A percentile compares a stretch with the other conserved stretches of the same genome.
Conservation (phyloP, 53 echinoderm and acorn worm genomes). For the Patiria pectinifera region DNA sequence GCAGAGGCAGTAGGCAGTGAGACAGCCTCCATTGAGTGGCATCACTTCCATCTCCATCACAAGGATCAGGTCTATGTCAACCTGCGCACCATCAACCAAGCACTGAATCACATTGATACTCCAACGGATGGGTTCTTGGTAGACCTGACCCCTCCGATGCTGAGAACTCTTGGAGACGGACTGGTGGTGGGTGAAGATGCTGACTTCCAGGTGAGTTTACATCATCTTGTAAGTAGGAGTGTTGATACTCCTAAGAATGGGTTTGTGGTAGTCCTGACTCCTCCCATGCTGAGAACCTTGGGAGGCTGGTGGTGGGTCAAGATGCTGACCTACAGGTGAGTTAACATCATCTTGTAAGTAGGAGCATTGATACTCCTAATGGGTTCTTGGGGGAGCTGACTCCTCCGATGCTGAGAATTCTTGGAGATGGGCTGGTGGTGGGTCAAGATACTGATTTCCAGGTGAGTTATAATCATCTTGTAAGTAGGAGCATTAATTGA, state of each 20-base stretch:
- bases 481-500: no score
- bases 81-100: constrained; percentile 59
- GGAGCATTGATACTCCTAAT: neutral
- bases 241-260: constrained; percentile 52
- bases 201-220: constrained; percentile 63
- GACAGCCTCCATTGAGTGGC: constrained; percentile 65
- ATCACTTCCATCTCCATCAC: constrained; percentile 73
- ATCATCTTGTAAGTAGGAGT: neutral
- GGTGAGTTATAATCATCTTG: neutral
- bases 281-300: constrained; percentile 49
- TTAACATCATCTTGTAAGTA: neutral
- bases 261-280: constrained; percentile 59
- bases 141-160: constrained; percentile 69
- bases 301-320: constrained; percentile 57
- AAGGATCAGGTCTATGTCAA: constrained; percentile 62
- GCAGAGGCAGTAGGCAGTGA: constrained; percentile 52
- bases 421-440: no score
- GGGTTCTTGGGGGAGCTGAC: no score
- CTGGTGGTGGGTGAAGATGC: constrained; percentile 52
- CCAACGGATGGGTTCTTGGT: constrained; percentile 58
- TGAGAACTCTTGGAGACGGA: constrained; percentile 65
- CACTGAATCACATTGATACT: constrained; percentile 36
- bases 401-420: no score
- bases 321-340: constrained; percentile 58
- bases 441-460: no score